Conservation (phyloP, 2,113 vertebrate species). For the Atractosteus spatula region DNA sequence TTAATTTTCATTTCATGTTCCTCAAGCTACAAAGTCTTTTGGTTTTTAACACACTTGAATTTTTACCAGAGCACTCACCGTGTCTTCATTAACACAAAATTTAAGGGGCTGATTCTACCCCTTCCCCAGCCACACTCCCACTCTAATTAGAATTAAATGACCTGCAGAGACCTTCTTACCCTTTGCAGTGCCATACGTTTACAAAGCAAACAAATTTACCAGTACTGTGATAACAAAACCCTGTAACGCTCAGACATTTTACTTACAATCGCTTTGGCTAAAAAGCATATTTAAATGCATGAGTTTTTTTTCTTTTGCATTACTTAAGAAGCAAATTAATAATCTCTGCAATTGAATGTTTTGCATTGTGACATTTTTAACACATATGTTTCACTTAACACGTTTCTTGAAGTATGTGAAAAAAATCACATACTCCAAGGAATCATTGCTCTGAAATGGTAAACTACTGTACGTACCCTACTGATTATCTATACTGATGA, state of each 20-base stretch:
- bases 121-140: too few relatives aligned
- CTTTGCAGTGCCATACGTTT: too few relatives aligned
- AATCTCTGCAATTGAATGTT: slow-evolving; percentile 61
- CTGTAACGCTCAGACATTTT: slow-evolving; percentile 49
- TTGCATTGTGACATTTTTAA: slow-evolving; percentile 43
- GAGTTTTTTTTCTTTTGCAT: slow-evolving; percentile 61
- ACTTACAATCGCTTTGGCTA: slow-evolving; percentile 54
- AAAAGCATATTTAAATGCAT: slow-evolving; percentile 80
- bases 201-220: not conserved
- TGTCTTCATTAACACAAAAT: too few relatives aligned
- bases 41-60: too few relatives aligned
- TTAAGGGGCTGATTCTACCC: too few relatives aligned
- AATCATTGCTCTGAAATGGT: slow-evolving; percentile 64
- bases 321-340: slow-evolving; percentile 58
- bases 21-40: too few relatives aligned
- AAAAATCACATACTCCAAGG: slow-evolving; percentile 44
- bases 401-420: slow-evolving; percentile 10
- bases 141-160: too few relatives aligned
- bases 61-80: too few relatives aligned
- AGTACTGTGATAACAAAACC: not conserved
- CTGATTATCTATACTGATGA: slow-evolving; percentile 34
- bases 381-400: slow-evolving; percentile 23
- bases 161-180: too few relatives aligned
- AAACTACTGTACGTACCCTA: slow-evolving; percentile 38
- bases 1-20: too few relatives aligned